Percentiles rank a stretch among this genome's conserved stretches.
These are phyloP conservation scores for Pungitius pungitius DNA, from an alignment of 2,113 vertebrate genomes.

Conservation along the genomic window DNA sequence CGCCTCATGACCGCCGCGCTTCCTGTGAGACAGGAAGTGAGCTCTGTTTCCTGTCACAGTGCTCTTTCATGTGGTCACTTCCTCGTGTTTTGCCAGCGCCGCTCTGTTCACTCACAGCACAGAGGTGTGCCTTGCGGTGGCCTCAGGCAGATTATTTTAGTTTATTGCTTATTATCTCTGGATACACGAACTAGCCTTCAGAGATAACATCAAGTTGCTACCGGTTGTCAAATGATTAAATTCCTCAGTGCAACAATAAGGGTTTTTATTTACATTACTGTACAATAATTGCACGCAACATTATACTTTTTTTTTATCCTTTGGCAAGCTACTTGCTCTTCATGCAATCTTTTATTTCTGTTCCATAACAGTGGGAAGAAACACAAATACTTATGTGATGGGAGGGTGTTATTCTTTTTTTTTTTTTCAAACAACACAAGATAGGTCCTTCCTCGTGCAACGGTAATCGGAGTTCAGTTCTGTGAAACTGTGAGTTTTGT, in stretches of 20 bases:
- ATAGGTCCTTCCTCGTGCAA: slow-evolving; percentile 51
- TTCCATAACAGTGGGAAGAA: neutral
- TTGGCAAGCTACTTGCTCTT: neutral
- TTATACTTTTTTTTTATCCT: neutral
- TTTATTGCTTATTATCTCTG: neutral
- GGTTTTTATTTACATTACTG: neutral
- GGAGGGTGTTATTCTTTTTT: slow-evolving; percentile 46
- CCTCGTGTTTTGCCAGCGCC: slow-evolving; percentile 75
- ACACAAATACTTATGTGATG: slow-evolving; percentile 23
- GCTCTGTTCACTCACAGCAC: slow-evolving; percentile 61
- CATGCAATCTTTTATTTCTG: neutral
- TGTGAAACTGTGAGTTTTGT: slow-evolving; percentile 68
- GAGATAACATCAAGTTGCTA: slow-evolving; percentile 1
- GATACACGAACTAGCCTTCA: neutral
- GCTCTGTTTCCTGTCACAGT: slow-evolving; percentile 78
- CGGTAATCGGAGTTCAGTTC: slow-evolving; percentile 55
- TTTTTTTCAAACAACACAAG: slow-evolving; percentile 48
- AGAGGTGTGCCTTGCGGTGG: slow-evolving; percentile 39
- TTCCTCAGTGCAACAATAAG: neutral
- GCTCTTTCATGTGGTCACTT: slow-evolving; percentile 85
- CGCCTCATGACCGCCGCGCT: slow-evolving; percentile 70
- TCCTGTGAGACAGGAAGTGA: slow-evolving; percentile 83
- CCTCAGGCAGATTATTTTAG: slow-evolving; percentile 7
- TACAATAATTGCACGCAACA: neutral
- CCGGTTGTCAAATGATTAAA: neutral